Base-by-base conservation (phyloP, 2,888 invertebrate species). In the Tenthredo livida region DNA sequence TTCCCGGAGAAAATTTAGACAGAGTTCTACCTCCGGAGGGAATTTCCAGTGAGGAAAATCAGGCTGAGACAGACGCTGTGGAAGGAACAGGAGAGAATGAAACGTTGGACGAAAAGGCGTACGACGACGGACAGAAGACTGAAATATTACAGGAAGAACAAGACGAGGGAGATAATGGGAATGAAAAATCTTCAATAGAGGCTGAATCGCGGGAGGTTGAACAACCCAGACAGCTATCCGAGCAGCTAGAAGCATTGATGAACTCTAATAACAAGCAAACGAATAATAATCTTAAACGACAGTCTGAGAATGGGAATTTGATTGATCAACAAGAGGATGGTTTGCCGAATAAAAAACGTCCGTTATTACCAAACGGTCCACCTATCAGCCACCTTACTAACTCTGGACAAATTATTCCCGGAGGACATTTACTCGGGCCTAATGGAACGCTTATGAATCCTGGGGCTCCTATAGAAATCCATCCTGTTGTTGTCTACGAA, bases 161-260 rank as follows among this genome's bases (percentile, higher is more conserved):
- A 25, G 17, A n/a, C 9, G 67, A 65, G 5, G 33, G 17, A 43
- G 67, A 67, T 12, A 43, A 67, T 21, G 47, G 15, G 2, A 43
- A 29, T 10, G 67, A 47, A 40, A 70, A 83, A 47, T 9, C 21
- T 54, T 17, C 37, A 12, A n/a, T 47, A 21, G 80, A 80, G 12
- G 10, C 47, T 21, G 37, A 40, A 58, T 21, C 58, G 1, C n/a
- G 40, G 29, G 67, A 83, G 17, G 29, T 67, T 25, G 83, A 83
- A 67, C 83, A 83, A 12, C 88, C 90, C 4, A 87, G 88, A 10
- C 91, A 90, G 33, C 84, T 90, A 5, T 89, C 91, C 0, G 91
- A 92, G 43, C 90, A 90, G 29, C 85, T 91, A 40, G 91, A 92
- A 84, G 90, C 90, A 2, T 85, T 91, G 1, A 90, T 91, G 89